Percentiles rank a stretch among this genome's conserved stretches.
Evolutionary conservation across 2,797 vertebrate genomes (phyloP).

Genomic region (Aselliscus stoliczkanus): DNA sequence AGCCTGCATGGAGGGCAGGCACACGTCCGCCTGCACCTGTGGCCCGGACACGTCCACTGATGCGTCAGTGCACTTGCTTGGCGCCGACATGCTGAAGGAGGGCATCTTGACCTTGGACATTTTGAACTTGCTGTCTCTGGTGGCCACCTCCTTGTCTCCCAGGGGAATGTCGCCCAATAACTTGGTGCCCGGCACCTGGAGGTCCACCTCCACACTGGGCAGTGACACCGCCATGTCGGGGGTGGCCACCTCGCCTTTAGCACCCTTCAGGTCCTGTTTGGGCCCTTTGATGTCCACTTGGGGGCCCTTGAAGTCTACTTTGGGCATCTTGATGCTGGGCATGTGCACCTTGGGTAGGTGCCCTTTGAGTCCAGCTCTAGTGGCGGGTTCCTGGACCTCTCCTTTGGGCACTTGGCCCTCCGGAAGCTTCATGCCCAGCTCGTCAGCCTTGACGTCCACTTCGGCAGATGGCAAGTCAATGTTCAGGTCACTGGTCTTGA

Average conservation of each 20-base stretch:
- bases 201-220: too few species aligned
- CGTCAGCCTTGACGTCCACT: neutral
- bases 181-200: too few species aligned
- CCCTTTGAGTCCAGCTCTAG: accelerated
- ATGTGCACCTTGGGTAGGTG: neutral
- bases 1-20: accelerated
- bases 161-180: too few species aligned
- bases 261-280: too few species aligned
- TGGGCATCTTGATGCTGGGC: neutral
- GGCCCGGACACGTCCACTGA: neutral
- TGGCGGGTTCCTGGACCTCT: neutral
- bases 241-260: slow-evolving; percentile 46
- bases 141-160: too few species aligned
- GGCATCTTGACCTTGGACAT: too few species aligned
- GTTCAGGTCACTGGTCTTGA: too few species aligned
- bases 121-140: too few species aligned
- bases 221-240: neutral
- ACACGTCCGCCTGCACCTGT: neutral
- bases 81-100: too few species aligned
- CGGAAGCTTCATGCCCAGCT: neutral
- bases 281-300: neutral
- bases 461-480: neutral
- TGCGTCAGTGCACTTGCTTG: neutral
- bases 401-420: neutral
- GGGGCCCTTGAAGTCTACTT: neutral